phyloP scores from a whole-genome alignment of 2,113 vertebrate species.

The Actinemys pallida region DNA sequence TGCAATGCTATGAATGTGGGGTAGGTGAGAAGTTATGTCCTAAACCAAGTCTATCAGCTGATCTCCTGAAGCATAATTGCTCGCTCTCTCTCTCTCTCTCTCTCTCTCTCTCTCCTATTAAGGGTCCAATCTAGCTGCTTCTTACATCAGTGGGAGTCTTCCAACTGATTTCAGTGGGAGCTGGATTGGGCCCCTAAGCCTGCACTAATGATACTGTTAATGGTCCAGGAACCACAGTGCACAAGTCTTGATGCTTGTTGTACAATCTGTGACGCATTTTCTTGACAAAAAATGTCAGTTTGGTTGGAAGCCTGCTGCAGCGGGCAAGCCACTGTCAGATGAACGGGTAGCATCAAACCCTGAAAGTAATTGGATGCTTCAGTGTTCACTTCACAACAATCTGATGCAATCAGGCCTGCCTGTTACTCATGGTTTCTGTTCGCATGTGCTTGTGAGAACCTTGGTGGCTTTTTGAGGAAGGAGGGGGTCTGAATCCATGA shows the following conservation, averaged over 20 bases:
- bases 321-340: background rate
- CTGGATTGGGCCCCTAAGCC: background rate
- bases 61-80: background rate
- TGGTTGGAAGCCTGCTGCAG: background rate
- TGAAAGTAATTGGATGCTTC: background rate
- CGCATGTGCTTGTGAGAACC: background rate
- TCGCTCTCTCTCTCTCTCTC: background rate
- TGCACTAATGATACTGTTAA: background rate
- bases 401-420: accelerated
- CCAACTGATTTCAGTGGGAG: background rate
- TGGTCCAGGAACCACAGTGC: background rate
- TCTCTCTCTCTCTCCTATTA: background rate
- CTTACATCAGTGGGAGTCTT: too few species aligned
- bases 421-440: slow-evolving; percentile 9
- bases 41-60: background rate
- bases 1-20: background rate
- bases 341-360: background rate
- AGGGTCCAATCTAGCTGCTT: too few species aligned
- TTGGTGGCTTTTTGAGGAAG: too few species aligned
- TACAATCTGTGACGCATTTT: background rate
- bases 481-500: accelerated
- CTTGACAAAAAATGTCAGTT: background rate
- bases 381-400: background rate
- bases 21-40: background rate
- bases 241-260: background rate